A percentile compares a stretch with the other conserved stretches of the same genome.
Evolutionary conservation across 1,140 invertebrate species (phyloP).

Genomic region (Drosophila lowei): DNA sequence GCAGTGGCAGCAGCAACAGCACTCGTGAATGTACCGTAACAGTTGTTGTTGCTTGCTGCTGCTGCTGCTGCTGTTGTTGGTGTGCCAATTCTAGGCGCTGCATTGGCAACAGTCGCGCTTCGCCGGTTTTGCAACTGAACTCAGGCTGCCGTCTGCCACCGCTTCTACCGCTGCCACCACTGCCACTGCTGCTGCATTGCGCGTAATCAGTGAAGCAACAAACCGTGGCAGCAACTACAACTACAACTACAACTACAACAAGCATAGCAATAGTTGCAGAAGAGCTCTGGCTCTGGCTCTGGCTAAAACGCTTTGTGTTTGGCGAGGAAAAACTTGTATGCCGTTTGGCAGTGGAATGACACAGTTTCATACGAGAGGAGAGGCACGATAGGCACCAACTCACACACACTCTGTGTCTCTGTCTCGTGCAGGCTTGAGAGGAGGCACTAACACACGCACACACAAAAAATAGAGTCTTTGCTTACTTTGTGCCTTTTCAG

Average conservation of each 20-base stretch:
- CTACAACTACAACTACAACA: slow-evolving; percentile 55
- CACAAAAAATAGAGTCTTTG: slow-evolving; percentile 3
- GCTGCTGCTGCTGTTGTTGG: slow-evolving; percentile 45
- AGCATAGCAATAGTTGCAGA: slow-evolving; percentile 55
- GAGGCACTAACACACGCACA: neutral
- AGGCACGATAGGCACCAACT: slow-evolving; percentile 27
- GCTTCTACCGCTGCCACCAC: slow-evolving; percentile 33
- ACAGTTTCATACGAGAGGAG: slow-evolving; percentile 59
- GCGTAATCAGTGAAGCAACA: slow-evolving; percentile 81
- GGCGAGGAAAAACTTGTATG: slow-evolving; percentile 62
- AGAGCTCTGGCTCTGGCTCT: slow-evolving; percentile 43
- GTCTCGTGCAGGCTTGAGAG: slow-evolving; percentile 1
- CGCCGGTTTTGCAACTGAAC: slow-evolving; percentile 75
- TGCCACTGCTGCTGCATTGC: slow-evolving; percentile 67
- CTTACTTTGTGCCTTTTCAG: slow-evolving; percentile 40
- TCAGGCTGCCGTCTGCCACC: slow-evolving; percentile 9
- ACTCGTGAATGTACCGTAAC: slow-evolving; percentile 66
- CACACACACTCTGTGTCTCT: slow-evolving; percentile 37
- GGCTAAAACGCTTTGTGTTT: slow-evolving; percentile 15
- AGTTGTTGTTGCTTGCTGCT: slow-evolving; percentile 50
- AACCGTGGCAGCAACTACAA: slow-evolving; percentile 70
- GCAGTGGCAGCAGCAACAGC: slow-evolving; percentile 36
- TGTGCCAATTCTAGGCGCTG: slow-evolving; percentile 80
- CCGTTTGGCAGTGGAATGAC: slow-evolving; percentile 71
- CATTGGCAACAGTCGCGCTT: slow-evolving; percentile 80